Conservation (phyloP, 2,797 vertebrate genomes). For the Lepus oiostolus region DNA sequence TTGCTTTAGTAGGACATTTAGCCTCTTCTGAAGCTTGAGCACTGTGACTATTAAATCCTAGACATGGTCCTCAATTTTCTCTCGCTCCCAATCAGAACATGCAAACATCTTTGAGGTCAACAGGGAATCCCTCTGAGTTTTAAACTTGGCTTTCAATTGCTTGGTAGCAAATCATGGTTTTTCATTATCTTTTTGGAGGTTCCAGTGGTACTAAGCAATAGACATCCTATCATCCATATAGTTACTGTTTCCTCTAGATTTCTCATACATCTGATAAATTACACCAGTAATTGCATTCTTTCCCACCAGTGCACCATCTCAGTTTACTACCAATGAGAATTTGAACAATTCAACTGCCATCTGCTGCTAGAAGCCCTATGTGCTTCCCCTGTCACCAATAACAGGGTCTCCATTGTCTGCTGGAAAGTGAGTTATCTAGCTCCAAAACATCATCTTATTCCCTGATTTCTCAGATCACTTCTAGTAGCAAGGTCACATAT, state of each 20-base stretch:
- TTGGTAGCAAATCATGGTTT: not conserved
- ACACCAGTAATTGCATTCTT: not conserved
- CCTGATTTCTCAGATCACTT: not conserved
- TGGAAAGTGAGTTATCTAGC: not conserved
- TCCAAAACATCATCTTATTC: not conserved
- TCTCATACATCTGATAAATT: not conserved
- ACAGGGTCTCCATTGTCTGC: not conserved
- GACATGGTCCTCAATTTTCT: not conserved
- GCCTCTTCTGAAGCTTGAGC: not conserved
- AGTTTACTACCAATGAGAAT: not conserved
- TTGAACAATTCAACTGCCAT: not conserved
- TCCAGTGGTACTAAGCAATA: not conserved
- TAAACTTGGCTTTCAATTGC: not conserved
- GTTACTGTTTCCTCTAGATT: not conserved
- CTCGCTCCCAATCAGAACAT: not conserved
- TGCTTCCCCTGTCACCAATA: not conserved
- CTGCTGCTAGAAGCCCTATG: not conserved
- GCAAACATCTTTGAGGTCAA: not conserved
- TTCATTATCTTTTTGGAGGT: not conserved
- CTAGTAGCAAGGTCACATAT: not conserved
- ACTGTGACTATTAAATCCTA: not conserved
- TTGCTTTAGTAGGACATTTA: not conserved
- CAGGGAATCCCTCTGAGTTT: not conserved
- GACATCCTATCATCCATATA: not conserved
- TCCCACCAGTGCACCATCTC: not conserved